A percentile compares a stretch with the other conserved stretches of the same genome.
Conservation (phyloP, 2,113 vertebrate genomes). For the Larimichthys polyactis region DNA sequence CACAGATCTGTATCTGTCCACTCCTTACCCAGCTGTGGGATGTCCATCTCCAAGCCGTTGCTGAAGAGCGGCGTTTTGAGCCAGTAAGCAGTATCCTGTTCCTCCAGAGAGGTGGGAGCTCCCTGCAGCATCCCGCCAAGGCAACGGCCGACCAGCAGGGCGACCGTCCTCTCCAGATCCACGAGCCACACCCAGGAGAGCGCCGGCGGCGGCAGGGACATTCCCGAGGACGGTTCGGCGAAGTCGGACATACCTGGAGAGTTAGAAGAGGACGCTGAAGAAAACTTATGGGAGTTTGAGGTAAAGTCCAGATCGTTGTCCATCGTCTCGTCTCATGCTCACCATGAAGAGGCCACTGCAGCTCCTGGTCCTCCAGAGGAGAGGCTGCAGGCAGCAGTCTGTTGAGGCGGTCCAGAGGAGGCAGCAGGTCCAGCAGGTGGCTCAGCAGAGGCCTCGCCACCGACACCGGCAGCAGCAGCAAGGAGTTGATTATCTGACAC, state of each 20-base stretch:
- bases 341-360: conserved; percentile 99
- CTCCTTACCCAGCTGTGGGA: conserved; percentile 90
- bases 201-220: conserved; percentile 87
- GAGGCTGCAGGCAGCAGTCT: conserved; percentile 92
- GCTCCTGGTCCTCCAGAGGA: conserved; percentile 96
- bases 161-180: conserved; percentile 94
- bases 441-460: conserved; percentile 93
- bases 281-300: too few relatives aligned
- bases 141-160: conserved; percentile 94
- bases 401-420: conserved; percentile 94
- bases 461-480: conserved; percentile 93
- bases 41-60: conserved; percentile 94
- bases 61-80: conserved; percentile 95
- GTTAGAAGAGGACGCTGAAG: too few relatives aligned
- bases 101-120: conserved; percentile 89
- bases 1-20: too few relatives aligned
- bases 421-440: conserved; percentile 93
- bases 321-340: conserved; percentile 31
- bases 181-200: conserved; percentile 98
- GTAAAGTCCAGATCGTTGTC: too few relatives aligned
- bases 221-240: conserved; percentile 87
- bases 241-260: conserved; percentile 88
- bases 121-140: conserved; percentile 98
- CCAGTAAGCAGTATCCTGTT: conserved; percentile 95
- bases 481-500: conserved; percentile 94